Evolutionary conservation across 2,113 vertebrate species (phyloP), one percentile per base, ranked within the genome.

Genomic region (Ascaphus truei): DNA sequence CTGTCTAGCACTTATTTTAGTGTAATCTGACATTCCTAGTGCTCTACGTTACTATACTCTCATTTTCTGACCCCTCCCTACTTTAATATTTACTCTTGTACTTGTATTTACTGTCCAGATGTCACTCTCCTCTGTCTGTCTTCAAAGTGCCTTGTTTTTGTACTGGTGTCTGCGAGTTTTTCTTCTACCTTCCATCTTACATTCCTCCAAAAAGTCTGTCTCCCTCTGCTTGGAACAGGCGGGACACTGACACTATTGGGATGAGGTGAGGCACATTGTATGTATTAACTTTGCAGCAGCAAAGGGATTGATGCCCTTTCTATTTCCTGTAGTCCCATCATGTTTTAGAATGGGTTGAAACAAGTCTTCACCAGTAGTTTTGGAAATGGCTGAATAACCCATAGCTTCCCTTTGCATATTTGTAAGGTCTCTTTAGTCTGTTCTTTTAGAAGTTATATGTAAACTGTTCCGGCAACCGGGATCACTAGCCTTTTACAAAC

Each of bases 81-180:
- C 20, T 41, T 41, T 12, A 15, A 41, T 5, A 41, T 9, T 41
- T 41, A 15, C 3, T n/a, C 39, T 13, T 41, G 22, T 53, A 41
- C 29, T 58, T 69, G 36, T 16, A 12, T 50, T 22, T 20, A 22
- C 45, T 52, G 39, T 20, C 16, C 36, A 51, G 20, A 10, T 20
- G 25, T 48, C 55, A 36, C 30, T 34, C 16, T 34, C 29, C 43
- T 59, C 55, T 13, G 56, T 67, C 59, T 59, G 60, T 68, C 67
- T 64, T 59, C 34, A 71, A 74, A 74, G 73, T 74, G 73, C 73
- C 73, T 74, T 74, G 60, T 59, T 59, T 47, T 51, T 58, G 43
- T 64, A 71, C 27, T 71, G 48, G 51, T 48, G 33, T 50, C 30
- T 12, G 56, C 60, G 51, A 50, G 31, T 36, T 31, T n/a, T 63